These are phyloP conservation scores for Chaetodon trifascialis DNA, from an alignment of 2,113 vertebrate species.

Conservation along the genomic window DNA sequence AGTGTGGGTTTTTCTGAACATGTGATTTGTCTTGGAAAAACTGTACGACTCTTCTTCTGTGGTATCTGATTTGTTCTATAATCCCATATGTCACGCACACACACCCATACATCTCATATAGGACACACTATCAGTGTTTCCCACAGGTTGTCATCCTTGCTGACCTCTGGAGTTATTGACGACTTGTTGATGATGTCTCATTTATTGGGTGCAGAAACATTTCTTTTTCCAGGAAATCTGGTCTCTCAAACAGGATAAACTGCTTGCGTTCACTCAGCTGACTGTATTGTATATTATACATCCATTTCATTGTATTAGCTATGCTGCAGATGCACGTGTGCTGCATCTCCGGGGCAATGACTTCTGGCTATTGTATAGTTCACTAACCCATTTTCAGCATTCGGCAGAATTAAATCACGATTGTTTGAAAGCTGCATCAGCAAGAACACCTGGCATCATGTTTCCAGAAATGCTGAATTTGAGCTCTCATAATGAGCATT, in stretches of 20 bases:
- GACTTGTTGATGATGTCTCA: not conserved
- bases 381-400: not conserved
- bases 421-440: constrained; percentile 30
- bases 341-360: not conserved
- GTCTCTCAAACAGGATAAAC: not conserved
- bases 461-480: constrained; percentile 41
- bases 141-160: not conserved
- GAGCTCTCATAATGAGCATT: constrained; percentile 38
- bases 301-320: not conserved
- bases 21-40: constrained; percentile 53
- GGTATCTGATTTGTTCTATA: constrained; percentile 42
- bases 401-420: not conserved
- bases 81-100: not conserved
- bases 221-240: not conserved
- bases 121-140: not conserved
- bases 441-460: constrained; percentile 2
- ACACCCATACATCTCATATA: too few relatives aligned
- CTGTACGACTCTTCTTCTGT: constrained; percentile 36
- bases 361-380: constrained; percentile 2
- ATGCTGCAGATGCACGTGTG: not conserved
- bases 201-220: not conserved
- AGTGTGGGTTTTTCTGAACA: constrained; percentile 48
- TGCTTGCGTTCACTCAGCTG: not conserved
- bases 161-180: not conserved
- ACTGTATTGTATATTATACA: not conserved